Evolutionary conservation across 2,113 vertebrate species (phyloP).

Genomic region (Ictalurus furcatus): DNA sequence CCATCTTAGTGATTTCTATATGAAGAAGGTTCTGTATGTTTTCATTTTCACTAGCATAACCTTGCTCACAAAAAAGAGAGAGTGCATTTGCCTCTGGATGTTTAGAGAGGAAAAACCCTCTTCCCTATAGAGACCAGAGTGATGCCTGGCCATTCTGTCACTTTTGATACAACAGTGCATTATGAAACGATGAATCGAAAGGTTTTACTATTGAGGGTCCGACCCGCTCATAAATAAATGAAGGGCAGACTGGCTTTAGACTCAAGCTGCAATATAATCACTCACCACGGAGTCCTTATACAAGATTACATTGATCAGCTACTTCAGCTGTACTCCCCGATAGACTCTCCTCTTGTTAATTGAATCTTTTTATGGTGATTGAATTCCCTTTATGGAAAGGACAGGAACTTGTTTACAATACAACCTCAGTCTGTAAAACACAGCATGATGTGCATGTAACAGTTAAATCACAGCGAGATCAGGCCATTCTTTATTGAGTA

Average conservation of each 20-base stretch:
- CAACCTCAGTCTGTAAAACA: not conserved
- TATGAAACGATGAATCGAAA: slow-evolving; percentile 1
- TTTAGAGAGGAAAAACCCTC: not conserved
- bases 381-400: slow-evolving; percentile 25
- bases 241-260: slow-evolving; percentile 4
- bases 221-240: slow-evolving; percentile 17
- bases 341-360: slow-evolving; percentile 26
- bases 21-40: not conserved
- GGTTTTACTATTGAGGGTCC: not conserved
- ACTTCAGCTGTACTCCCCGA: slow-evolving; percentile 13
- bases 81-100: not conserved
- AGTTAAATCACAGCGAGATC: not conserved
- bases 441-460: not conserved
- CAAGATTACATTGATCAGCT: slow-evolving; percentile 36
- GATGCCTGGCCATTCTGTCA: not conserved
- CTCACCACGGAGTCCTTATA: slow-evolving; percentile 23
- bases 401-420: slow-evolving; percentile 12
- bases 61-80: not conserved
- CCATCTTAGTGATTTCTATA: not conserved
- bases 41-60: not conserved
- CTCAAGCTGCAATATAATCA: slow-evolving; percentile 14
- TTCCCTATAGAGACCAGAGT: not conserved
- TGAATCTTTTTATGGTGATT: slow-evolving; percentile 37
- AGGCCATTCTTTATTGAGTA: not conserved
- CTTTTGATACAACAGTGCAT: not conserved